Conservation (phyloP, 2,113 vertebrate species). For the Esox niger region DNA sequence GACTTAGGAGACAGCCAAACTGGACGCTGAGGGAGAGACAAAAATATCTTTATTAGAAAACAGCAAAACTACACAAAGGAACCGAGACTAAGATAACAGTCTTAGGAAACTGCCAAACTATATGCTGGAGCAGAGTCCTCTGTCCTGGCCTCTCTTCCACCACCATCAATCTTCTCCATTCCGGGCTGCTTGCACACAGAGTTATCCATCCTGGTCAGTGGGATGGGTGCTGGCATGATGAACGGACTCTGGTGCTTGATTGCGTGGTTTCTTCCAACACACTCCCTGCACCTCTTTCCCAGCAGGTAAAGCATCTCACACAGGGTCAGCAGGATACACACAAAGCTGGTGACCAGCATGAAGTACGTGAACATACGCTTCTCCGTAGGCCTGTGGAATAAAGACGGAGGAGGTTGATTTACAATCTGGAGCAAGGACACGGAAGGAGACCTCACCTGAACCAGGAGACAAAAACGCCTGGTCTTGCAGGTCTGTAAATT, state of each 20-base stretch:
- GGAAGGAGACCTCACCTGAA: too few species aligned
- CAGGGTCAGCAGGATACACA: slow-evolving; percentile 83
- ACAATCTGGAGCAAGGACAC: too few species aligned
- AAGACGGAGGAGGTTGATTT: too few species aligned
- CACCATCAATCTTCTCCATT: slow-evolving; percentile 19
- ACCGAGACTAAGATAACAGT: too few species aligned
- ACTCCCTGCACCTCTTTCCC: slow-evolving; percentile 76
- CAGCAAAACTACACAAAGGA: too few species aligned
- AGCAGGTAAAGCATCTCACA: slow-evolving; percentile 81
- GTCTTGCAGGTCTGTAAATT: too few species aligned
- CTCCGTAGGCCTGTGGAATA: slow-evolving; percentile 76
- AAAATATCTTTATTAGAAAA: too few species aligned
- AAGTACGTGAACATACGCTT: slow-evolving; percentile 91
- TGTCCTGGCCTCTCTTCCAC: not conserved
- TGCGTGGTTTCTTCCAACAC: not conserved
- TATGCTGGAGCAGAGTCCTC: slow-evolving; percentile 40
- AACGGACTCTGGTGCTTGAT: slow-evolving; percentile 17
- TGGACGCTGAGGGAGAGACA: slow-evolving; percentile 45
- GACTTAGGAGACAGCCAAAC: slow-evolving; percentile 36
- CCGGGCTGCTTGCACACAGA: slow-evolving; percentile 8
- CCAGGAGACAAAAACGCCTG: too few species aligned
- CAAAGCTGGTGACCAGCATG: slow-evolving; percentile 78
- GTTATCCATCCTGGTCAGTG: slow-evolving; percentile 33
- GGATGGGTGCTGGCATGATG: slow-evolving; percentile 28
- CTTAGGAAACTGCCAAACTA: slow-evolving; percentile 39